These are phyloP conservation scores for Labeo catla DNA, from an alignment of 2,113 vertebrate genomes.

Conservation along the genomic window DNA sequence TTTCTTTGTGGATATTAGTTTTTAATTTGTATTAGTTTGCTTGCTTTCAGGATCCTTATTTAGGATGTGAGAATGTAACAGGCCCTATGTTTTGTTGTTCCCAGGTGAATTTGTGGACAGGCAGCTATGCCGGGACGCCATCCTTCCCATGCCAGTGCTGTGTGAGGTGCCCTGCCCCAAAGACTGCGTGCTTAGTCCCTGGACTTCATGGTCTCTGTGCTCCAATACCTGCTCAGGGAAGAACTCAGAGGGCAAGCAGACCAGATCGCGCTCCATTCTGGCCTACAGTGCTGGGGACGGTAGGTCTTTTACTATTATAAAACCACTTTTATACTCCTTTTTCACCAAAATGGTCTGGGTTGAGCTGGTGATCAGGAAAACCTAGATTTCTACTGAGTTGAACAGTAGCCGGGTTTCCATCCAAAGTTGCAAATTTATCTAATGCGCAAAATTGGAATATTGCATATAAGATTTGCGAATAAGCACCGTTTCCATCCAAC, in stretches of 20 bases:
- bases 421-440: no score
- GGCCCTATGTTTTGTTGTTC: slow-evolving; percentile 29
- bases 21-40: no score
- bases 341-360: not conserved
- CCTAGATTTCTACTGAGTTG: not conserved
- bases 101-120: slow-evolving; percentile 88
- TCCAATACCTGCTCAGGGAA: slow-evolving; percentile 98
- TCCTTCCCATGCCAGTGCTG: slow-evolving; percentile 88
- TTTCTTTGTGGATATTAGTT: not conserved
- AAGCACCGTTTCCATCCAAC: no score
- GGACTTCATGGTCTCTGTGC: slow-evolving; percentile 92
- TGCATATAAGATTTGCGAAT: no score
- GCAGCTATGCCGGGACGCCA: slow-evolving; percentile 92
- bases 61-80: not conserved
- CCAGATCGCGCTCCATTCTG: slow-evolving; percentile 86
- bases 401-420: no score
- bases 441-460: no score
- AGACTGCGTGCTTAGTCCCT: slow-evolving; percentile 91
- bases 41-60: not conserved
- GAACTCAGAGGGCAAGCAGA: slow-evolving; percentile 94
- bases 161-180: slow-evolving; percentile 92
- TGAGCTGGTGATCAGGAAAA: not conserved
- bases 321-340: not conserved
- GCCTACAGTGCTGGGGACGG: slow-evolving; percentile 90
- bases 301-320: slow-evolving; percentile 63